These are phyloP conservation scores for Cloeon dipterum DNA, from an alignment of 2,888 invertebrate genomes.

Conservation along the genomic window DNA sequence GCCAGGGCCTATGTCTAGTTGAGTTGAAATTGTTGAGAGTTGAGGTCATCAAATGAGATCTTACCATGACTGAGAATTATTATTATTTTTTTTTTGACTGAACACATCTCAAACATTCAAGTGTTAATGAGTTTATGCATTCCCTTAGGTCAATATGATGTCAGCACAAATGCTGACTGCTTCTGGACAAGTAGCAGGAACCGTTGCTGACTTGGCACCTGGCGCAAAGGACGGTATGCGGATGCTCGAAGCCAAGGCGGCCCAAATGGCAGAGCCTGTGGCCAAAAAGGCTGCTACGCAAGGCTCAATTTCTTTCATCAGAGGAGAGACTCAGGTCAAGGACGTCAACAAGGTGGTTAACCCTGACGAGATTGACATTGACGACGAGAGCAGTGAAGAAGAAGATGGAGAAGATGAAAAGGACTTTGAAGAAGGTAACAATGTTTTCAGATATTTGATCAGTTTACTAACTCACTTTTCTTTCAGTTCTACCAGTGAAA, in stretches of 20 bases:
- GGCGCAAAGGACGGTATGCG: conserved; percentile 72
- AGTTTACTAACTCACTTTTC: conserved; percentile 3
- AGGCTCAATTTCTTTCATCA: conserved; percentile 60
- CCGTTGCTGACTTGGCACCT: conserved; percentile 46
- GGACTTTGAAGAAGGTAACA: conserved; percentile 15
- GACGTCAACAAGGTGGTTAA: conserved; percentile 39
- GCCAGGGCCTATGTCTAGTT: too few species aligned
- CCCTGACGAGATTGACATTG: conserved; percentile 75
- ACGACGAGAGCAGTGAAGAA: conserved; percentile 39
- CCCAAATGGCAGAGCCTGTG: background rate
- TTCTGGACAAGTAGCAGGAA: conserved; percentile 36
- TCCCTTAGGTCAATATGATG: conserved; percentile 70
- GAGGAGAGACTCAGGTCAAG: conserved; percentile 62
- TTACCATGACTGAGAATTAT: too few species aligned
- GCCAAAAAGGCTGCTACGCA: conserved; percentile 10
- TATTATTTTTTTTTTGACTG: background rate
- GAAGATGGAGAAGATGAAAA: conserved; percentile 24
- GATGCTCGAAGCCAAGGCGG: conserved; percentile 60
- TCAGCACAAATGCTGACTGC: conserved; percentile 89
- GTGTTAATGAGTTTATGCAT: background rate
- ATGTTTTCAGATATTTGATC: too few species aligned
- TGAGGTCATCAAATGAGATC: too few species aligned
- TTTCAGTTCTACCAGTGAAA: conserved; percentile 43
- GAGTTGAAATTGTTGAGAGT: too few species aligned
- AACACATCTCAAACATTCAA: background rate